phyloP scores from a whole-genome alignment of 2,888 invertebrate species.

The Carcina quercana region DNA sequence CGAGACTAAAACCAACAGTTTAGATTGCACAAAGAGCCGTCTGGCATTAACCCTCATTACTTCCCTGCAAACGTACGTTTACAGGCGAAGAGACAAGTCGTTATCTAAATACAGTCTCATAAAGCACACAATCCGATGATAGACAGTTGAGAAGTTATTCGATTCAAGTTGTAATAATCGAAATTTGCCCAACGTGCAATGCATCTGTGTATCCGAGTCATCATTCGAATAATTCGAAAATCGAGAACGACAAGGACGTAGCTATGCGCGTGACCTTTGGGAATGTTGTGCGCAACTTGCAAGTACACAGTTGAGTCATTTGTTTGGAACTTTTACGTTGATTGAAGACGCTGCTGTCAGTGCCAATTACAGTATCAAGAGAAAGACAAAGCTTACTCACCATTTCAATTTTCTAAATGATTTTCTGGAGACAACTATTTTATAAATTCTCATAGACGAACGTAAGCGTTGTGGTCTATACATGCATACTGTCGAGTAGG shows the following conservation, averaged over 20 bases:
- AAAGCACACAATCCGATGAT: conserved; percentile 10
- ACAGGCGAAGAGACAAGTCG: conserved; percentile 17
- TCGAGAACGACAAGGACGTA: conserved; percentile 47
- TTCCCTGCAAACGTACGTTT: conserved; percentile 29
- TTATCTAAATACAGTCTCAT: conserved; percentile 20
- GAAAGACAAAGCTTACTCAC: too few species aligned
- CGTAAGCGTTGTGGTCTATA: too few species aligned
- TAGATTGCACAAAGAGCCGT: conserved; percentile 62
- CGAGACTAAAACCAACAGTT: conserved; percentile 58
- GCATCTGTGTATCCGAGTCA: conserved; percentile 30
- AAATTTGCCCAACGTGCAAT: conserved; percentile 25
- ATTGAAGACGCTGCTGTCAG: too few species aligned
- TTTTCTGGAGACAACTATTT: too few species aligned
- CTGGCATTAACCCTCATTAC: conserved; percentile 64
- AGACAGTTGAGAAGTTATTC: conserved; percentile 14
- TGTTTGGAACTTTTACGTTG: too few species aligned
- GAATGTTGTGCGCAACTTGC: conserved; percentile 1
- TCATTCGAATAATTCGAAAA: conserved; percentile 58
- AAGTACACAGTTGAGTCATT: too few species aligned
- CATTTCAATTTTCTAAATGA: too few species aligned
- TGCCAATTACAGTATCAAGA: too few species aligned
- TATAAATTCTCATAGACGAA: too few species aligned
- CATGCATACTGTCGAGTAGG: too few species aligned
- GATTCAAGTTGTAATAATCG: conserved; percentile 23
- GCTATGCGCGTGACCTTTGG: conserved; percentile 47